phyloP scores from a whole-genome alignment of 2,797 vertebrate genomes.

The Tauraco hartlaubi region DNA sequence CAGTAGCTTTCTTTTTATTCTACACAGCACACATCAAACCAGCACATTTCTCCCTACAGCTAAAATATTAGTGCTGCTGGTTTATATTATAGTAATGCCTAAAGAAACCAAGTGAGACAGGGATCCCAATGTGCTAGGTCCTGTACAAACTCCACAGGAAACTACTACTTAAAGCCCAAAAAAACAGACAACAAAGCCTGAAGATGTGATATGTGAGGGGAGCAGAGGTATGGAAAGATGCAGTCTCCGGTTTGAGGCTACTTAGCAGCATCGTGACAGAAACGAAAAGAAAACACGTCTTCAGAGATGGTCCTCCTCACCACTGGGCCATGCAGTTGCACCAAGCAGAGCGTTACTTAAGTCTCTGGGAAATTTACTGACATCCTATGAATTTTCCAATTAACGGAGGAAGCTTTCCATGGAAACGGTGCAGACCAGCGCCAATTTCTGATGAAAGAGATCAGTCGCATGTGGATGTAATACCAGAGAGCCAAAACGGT shows the following conservation, averaged over 20 bases:
- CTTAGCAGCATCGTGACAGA: neutral
- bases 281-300: neutral
- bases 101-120: slow-evolving; percentile 1
- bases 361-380: neutral
- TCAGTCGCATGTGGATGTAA: fast-evolving
- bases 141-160: neutral
- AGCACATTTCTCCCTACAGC: slow-evolving; percentile 37
- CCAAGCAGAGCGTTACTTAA: neutral
- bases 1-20: slow-evolving; percentile 40
- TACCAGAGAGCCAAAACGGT: neutral
- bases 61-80: slow-evolving; percentile 33
- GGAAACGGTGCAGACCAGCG: neutral
- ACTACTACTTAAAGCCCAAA: neutral
- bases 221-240: neutral
- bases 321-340: fast-evolving
- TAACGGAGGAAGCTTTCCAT: neutral
- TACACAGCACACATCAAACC: slow-evolving; percentile 16
- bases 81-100: neutral
- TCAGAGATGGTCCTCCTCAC: neutral
- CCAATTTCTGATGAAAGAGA: neutral
- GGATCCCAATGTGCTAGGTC: neutral
- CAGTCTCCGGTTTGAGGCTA: neutral
- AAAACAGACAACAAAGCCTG: neutral
- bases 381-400: neutral
- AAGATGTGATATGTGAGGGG: fast-evolving